Base-by-base conservation (phyloP, 64 coral and sea anemone species). In the Orbicella faveolata region DNA sequence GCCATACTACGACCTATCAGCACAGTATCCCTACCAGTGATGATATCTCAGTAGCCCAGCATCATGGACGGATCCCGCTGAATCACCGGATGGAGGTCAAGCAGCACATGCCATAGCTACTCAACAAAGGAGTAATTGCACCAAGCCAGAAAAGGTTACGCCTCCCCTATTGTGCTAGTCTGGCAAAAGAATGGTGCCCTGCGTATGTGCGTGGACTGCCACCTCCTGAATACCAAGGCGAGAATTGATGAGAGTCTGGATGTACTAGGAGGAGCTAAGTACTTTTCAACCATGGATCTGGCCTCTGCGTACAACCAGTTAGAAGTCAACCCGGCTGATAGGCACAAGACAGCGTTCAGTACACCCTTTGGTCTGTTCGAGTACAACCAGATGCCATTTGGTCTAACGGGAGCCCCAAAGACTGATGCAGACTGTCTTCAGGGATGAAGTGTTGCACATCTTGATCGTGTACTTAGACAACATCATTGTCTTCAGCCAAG, bases 391-490 rank as follows among this genome's bases (percentile, higher is more conserved):
- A 94, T 90, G 82, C 82, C 81, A 0, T 90, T 79, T 19, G 82
- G 88, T 0, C 51, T 94, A 0, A 11, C 33, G 2, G 78, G 78
- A n/a, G 78, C 84, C 1, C 89, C 84, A 92, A 8, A 52, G 89
- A 0, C 1, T 88, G 36, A 91, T 95, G 89, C 89, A 88, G 41
- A 77, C 59, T 2, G 72, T 88, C 17, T 95, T 95, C 26, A 9
- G 54, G 1, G 78, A 95, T 17, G 69, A 88, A 4, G 2, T 95
- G 0, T 73, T 83, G 2, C 34, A 61, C 9, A 67, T 79, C 0
- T 34, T 91, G 67, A 76, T 95, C 12, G 84, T 88, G 16, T 95
- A 88, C 69, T 68, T 91, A 0, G 93, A 91, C 36, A 77, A 95
- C 41, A 95, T 91, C 36, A 94, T 89, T 52, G 77, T 88, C 15